Evolutionary conservation across 2,888 invertebrate species (phyloP), one percentile per base, ranked within the genome.

Genomic region (Cremastobaeus sp.): DNA sequence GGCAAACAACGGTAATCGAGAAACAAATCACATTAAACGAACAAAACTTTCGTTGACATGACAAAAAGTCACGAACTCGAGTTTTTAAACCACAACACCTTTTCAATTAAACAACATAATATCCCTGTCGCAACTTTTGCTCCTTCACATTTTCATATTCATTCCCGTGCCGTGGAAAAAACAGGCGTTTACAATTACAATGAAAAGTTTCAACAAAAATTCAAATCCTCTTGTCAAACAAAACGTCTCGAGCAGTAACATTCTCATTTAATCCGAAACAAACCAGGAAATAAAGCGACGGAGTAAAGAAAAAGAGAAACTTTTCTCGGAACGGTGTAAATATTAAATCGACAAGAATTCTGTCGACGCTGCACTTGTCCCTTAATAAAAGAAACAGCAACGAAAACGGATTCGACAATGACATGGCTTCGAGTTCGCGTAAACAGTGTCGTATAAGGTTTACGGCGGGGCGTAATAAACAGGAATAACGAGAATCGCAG

Each of bases 331-430:
- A 11, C 18, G 20, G 2, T 28, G 17, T 57, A 43, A 57, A 57
- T 57, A 57, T 57, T 57, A 43, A 41, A 57, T 57, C 15, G 15
- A 21, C 43, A 15, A 15, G 21, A 43, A 43, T 57, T 57, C 57
- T 32, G 57, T 32, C 20, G 43, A 43, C 43, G 34, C 11, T 34
- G 54, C 37, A 28, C 6, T 15, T 20, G 30, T 21, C 0, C 20
- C 30, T 59, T 59, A 59, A 59, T 59, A 59, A 59, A 57, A 45
- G 47, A 59, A 47, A 59, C 47, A 37, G 47, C 15, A 17, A 14
- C 25, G 59, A 17, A 25, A 37, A 59, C 18, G 17, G 28, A 11
- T 14, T 41, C 25, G 34, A 34, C 11, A 8, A 34, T 18, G 54
- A 12, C 41, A 15, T 30, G 30, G 17, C 2, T 3, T 4, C 37